Evolutionary conservation across 2,113 vertebrate genomes (phyloP).

Genomic region (Heteronetta atricapilla): DNA sequence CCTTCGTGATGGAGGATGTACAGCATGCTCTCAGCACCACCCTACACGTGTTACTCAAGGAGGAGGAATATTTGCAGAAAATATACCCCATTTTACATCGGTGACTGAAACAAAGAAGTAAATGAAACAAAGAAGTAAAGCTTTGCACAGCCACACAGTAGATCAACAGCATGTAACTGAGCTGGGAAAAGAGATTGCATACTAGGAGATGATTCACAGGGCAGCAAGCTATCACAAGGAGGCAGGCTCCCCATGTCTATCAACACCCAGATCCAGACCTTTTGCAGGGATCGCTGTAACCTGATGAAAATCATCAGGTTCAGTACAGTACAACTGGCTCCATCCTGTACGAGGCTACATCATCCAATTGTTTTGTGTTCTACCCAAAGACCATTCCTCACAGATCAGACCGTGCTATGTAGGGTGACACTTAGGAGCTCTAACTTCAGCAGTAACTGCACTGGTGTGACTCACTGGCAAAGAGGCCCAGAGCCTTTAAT

Average conservation of each 20-base stretch:
- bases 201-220: neutral
- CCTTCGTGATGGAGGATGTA: neutral
- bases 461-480: neutral
- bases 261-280: neutral
- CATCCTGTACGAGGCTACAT: neutral
- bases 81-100: neutral
- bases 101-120: neutral
- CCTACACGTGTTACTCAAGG: accelerated
- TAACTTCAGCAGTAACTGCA: neutral
- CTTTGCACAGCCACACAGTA: neutral
- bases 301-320: neutral
- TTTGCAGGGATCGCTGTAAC: neutral
- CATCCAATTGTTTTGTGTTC: accelerated
- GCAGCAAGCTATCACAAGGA: neutral
- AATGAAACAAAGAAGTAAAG: neutral
- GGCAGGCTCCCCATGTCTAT: neutral
- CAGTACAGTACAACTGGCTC: neutral
- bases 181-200: neutral
- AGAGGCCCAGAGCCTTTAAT: neutral
- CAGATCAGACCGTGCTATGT: neutral
- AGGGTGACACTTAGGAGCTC: neutral
- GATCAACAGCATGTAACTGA: neutral
- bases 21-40: neutral
- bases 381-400: neutral
- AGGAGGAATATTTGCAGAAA: neutral